Evolutionary conservation across 2,797 vertebrate species (phyloP).

Genomic region (Malurus splendens): DNA sequence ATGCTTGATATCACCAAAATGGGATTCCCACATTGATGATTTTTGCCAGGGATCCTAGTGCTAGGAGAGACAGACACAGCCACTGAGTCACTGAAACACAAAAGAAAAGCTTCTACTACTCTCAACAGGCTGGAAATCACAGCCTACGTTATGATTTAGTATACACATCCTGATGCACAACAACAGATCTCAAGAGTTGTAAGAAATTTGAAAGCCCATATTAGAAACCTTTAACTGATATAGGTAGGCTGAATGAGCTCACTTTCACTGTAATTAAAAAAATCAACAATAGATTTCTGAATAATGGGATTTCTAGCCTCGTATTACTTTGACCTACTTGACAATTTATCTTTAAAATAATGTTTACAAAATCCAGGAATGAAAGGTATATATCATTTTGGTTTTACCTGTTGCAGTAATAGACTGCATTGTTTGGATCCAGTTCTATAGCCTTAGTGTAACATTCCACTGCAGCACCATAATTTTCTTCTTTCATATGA

Average conservation of each 20-base stretch:
- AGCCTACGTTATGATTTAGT: background rate
- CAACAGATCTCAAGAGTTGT: background rate
- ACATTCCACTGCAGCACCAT: constrained; percentile 88
- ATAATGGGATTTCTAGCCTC: background rate
- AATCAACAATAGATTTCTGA: background rate
- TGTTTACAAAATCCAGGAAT: background rate
- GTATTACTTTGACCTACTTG: background rate
- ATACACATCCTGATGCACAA: background rate
- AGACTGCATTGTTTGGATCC: constrained; percentile 93
- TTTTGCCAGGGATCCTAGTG: background rate
- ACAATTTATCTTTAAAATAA: background rate
- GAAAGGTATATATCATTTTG: background rate
- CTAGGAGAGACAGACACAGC: background rate
- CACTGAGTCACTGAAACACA: background rate
- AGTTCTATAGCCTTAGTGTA: constrained; percentile 91
- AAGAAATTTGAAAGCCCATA: background rate
- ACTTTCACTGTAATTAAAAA: background rate
- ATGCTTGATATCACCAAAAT: background rate
- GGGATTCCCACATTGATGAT: background rate
- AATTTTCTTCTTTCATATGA: constrained; percentile 98
- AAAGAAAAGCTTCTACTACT: background rate
- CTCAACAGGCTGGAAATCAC: background rate
- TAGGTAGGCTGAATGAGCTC: background rate
- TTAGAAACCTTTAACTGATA: background rate
- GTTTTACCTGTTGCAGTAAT: constrained; percentile 92